Evolutionary conservation across 2,113 vertebrate species (phyloP).

Genomic region (Megaceryle maxima): DNA sequence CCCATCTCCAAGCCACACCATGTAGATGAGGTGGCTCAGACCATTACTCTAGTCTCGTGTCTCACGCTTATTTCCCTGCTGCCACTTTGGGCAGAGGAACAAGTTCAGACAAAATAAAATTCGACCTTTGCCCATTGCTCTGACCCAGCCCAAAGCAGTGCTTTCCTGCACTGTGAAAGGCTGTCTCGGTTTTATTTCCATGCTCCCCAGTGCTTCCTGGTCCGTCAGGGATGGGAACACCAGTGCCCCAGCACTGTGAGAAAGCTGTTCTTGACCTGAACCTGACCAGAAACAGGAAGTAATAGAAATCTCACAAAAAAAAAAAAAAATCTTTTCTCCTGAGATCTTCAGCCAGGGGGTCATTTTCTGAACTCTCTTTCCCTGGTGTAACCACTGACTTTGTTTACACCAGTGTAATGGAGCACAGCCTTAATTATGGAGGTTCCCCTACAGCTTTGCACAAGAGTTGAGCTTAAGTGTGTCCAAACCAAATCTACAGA

Average conservation of each 20-base stretch:
- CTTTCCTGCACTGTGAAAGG: not conserved
- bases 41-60: fast-evolving
- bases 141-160: not conserved
- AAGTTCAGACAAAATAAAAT: conserved; percentile 55
- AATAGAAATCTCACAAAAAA: conserved; percentile 41
- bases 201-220: conserved; percentile 23
- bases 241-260: conserved; percentile 52
- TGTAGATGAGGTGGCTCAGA: not conserved
- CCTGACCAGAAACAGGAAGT: conserved; percentile 69
- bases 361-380: conserved; percentile 51
- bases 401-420: conserved; percentile 51
- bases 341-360: conserved; percentile 40
- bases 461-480: not conserved
- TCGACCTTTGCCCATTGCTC: not conserved
- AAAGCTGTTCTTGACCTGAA: conserved; percentile 64
- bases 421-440: conserved; percentile 35
- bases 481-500: conserved; percentile 53
- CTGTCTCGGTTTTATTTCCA: conserved; percentile 26
- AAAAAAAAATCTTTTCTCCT: conserved; percentile 32
- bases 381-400: conserved; percentile 51
- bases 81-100: conserved; percentile 26
- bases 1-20: not conserved
- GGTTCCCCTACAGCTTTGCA: conserved; percentile 48
- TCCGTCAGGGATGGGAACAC: not conserved
- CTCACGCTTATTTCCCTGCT: not conserved